Base-by-base conservation (phyloP, 2,888 invertebrate genomes). In the Magallana nippona region DNA sequence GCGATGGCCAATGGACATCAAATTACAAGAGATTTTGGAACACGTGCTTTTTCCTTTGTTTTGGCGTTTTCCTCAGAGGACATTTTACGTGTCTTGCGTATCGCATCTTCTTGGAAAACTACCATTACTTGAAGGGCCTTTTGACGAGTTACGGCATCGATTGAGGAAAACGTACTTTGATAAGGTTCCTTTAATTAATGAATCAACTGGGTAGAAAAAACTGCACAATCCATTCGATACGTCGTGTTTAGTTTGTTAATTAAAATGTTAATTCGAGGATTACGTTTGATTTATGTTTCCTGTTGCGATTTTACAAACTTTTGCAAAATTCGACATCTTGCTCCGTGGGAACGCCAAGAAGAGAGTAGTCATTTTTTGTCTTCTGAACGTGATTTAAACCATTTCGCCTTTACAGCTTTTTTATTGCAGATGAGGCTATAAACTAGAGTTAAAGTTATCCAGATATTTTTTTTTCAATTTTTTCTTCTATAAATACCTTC, bases 41-140 rank as follows among this genome's bases (percentile, higher is more conserved):
- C 82, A 82, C 82, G 82, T 82, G 82, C 60, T 71, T 56, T 27
- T 22, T 22, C 57, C 55, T 71, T 82, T 82, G 82, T 82, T 82
- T 71, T 22, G 71, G 13, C 10, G 27, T 27, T 71, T 19, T 27
- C 71, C 32, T 71, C 71, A 11, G 71, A 71, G 71, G 71, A 71
- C 10, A 22, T 22, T 13, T 15, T 71, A 71, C 15, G 71, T 71
- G 71, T 71, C 71, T 71, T 32, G 32, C 27, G 27, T 27, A 71
- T 71, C 15, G 71, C 71, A 71, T 71, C 71, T 22, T 71, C 60
- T 27, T 13, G 71, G 32, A 27, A n/a, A 71, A 71, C 71, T 71
- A 71, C 22, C 71, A 71, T 71, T 71, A 71, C 27, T 71, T 71
- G 22, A 71, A 71, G 71, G 27, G 17, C 71, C 71, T 27, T 32